These are phyloP conservation scores for Rhadinocentrus ornatus DNA, from an alignment of 2,797 vertebrate species.

Conservation along the genomic window DNA sequence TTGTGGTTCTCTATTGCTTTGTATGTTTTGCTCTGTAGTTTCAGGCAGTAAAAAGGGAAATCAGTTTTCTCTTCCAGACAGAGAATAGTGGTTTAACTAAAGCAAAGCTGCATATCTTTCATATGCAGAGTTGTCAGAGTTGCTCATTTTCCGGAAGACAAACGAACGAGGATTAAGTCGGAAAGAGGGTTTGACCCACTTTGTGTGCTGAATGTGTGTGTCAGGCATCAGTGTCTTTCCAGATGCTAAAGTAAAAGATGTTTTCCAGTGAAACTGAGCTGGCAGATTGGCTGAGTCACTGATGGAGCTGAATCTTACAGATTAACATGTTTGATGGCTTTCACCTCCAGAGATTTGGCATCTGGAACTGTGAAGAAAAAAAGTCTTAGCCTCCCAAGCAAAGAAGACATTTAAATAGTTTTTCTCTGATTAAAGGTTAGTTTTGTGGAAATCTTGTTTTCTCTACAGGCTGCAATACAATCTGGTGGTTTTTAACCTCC, in stretches of 20 bases:
- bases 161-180: constrained; percentile 50
- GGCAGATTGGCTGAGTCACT: constrained; percentile 51
- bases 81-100: constrained; percentile 37
- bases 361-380: constrained; percentile 27
- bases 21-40: constrained; percentile 36
- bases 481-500: too few relatives aligned
- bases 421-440: too few relatives aligned
- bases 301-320: constrained; percentile 44
- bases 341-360: constrained; percentile 54
- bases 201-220: not conserved
- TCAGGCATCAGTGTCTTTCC: constrained; percentile 16
- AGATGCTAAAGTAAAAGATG: constrained; percentile 19
- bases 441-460: too few relatives aligned
- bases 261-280: constrained; percentile 12
- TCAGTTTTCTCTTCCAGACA: constrained; percentile 12
- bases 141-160: constrained; percentile 36
- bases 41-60: not conserved
- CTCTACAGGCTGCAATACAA: too few relatives aligned
- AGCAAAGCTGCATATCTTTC: constrained; percentile 47
- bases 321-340: constrained; percentile 44
- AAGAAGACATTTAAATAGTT: too few relatives aligned
- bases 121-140: constrained; percentile 33
- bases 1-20: constrained; percentile 29
- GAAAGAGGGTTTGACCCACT: constrained; percentile 8
- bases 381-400: too few relatives aligned